Conservation (phyloP, 2,797 vertebrate genomes). For the Fistularia commersonii region DNA sequence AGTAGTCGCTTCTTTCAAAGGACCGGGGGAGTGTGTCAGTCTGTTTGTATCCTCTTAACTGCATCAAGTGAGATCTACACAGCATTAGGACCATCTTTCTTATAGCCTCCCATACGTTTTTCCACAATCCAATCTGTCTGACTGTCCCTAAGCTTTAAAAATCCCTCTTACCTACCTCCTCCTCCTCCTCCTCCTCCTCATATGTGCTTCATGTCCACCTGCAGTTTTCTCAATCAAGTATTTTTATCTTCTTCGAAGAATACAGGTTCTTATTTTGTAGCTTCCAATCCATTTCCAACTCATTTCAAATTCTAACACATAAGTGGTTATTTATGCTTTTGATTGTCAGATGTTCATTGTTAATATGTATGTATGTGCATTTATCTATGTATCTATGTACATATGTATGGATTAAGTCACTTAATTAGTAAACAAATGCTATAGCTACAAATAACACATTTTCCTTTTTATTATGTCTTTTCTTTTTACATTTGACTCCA, state of each 20-base stretch:
- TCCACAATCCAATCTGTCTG: background rate
- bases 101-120: slow-evolving; percentile 2
- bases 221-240: too few species aligned
- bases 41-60: slow-evolving; percentile 6
- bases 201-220: background rate
- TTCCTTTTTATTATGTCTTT: too few species aligned
- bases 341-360: background rate
- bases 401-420: background rate
- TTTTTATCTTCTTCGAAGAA: too few species aligned
- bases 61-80: slow-evolving; percentile 15
- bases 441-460: background rate
- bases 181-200: too few species aligned
- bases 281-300: too few species aligned
- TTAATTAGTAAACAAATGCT: background rate
- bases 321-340: too few species aligned
- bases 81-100: slow-evolving; percentile 1
- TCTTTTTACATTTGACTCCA: too few species aligned
- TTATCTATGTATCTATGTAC: background rate
- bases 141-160: slow-evolving; percentile 5
- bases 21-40: slow-evolving; percentile 12
- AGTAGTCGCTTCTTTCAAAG: slow-evolving; percentile 15
- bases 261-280: too few species aligned
- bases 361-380: background rate
- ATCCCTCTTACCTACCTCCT: slow-evolving; percentile 2
- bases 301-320: too few species aligned